Percentiles rank a stretch among this genome's conserved stretches.
Conservation (phyloP, 1,140 invertebrate genomes). For the Zaprionus africanus region DNA sequence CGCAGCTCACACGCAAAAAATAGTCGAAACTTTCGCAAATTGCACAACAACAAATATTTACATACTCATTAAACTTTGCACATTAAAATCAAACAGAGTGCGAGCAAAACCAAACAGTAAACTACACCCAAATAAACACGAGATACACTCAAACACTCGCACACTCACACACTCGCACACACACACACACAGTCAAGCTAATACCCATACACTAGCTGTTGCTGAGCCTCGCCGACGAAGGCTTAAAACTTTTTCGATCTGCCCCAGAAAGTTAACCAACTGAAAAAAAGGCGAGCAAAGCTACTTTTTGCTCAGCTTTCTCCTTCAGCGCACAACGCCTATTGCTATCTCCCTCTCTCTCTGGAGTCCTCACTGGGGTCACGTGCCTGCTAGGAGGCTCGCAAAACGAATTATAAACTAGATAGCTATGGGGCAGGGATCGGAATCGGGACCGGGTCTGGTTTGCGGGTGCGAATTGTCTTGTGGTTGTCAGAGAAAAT, state of each 20-base stretch:
- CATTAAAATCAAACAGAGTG: constrained; percentile 67
- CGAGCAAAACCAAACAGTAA: constrained; percentile 41
- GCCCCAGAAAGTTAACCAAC: constrained; percentile 29
- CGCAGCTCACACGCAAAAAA: constrained; percentile 24
- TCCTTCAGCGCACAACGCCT: neutral
- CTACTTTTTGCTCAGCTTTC: constrained; percentile 19
- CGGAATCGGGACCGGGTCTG: neutral
- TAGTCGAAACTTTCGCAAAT: constrained; percentile 31
- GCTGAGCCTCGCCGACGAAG: constrained; percentile 12
- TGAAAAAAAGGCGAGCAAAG: constrained; percentile 27
- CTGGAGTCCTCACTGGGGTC: constrained; percentile 13
- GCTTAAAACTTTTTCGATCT: constrained; percentile 76
- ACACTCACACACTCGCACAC: constrained; percentile 7
- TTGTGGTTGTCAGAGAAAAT: constrained; percentile 16
- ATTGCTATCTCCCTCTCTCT: neutral
- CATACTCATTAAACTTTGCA: constrained; percentile 79
- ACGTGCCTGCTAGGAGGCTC: constrained; percentile 27
- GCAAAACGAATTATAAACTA: constrained; percentile 32
- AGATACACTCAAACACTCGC: constrained; percentile 7
- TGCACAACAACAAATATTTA: constrained; percentile 78
- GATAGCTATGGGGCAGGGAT: neutral
- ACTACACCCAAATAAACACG: constrained; percentile 54
- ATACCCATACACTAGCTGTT: constrained; percentile 13
- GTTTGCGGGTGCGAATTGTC: constrained; percentile 15
- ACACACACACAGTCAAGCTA: constrained; percentile 22